Base-by-base conservation (phyloP, 2,888 invertebrate genomes). In the Volucella inanis region DNA sequence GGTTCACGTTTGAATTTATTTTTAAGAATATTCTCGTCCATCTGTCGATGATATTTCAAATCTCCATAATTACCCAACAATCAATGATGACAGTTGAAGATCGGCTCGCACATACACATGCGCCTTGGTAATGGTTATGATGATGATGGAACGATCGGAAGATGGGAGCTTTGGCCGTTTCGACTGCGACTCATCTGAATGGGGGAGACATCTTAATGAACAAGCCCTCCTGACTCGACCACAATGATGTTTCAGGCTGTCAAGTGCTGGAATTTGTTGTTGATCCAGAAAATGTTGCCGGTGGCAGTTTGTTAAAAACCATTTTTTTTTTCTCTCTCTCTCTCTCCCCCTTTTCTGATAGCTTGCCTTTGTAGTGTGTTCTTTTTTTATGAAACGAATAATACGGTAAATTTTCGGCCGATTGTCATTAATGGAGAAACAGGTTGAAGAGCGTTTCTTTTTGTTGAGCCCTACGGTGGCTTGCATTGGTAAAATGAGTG, bases 41-140 rank as follows among this genome's bases (percentile, higher is more conserved):
- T 38, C 72, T 62, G 64, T 70, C 59, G 75, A 79, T 79, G 79
- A 84, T 79, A 84, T 79, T 79, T 84, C 79, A 84, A 79, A 84
- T 74, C 83, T 70, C 74, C 64, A 75, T 79, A 84, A 84, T 84
- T 84, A 70, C 83, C 83, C 74, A 54, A 74, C 83, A 79, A 84
- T 84, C 83, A 84, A 52, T 61, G 68, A 55, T 74, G 79, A 79
- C 75, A 74, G 79, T 79, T 84, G 79, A 79, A 75, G 79, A 79
- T 64, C 79, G 74, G n/a, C 59, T 12, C 47, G 45, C 45, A 72
- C 59, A 57, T 61, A 54, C 59, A 31, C 41, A 49, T 61, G 54
- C 52, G 43, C 78, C 38, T 1, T 6, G 3, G 45, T 55, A 14
- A 52, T 55, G 70, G 31, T 31, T 31, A 31, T 31, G 31, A 6